Evolutionary conservation across 2,113 vertebrate genomes (phyloP).

Genomic region (Salvelinus fontinalis): DNA sequence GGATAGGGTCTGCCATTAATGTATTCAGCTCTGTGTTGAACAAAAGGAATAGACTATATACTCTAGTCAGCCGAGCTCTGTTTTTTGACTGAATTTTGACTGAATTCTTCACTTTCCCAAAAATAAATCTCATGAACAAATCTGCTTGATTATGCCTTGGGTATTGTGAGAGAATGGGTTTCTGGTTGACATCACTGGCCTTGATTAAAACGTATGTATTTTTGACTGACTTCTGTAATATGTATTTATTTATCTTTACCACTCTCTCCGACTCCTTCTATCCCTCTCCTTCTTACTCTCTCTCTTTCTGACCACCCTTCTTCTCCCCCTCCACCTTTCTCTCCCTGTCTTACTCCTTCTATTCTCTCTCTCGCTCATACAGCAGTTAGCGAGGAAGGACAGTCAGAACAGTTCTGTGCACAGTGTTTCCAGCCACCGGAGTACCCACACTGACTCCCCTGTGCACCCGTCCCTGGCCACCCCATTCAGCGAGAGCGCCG

Average conservation of each 20-base stretch:
- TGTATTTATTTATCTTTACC: not conserved
- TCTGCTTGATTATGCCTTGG: constrained; percentile 29
- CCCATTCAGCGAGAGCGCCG: constrained; percentile 71
- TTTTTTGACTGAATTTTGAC: constrained; percentile 46
- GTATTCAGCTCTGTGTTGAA: constrained; percentile 52
- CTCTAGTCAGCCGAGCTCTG: constrained; percentile 35
- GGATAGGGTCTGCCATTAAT: constrained; percentile 50
- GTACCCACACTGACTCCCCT: constrained; percentile 87
- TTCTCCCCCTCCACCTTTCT: not conserved
- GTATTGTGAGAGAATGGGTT: constrained; percentile 18
- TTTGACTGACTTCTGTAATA: not conserved
- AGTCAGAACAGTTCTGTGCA: constrained; percentile 96
- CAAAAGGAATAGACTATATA: constrained; percentile 57
- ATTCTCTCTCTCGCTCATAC: constrained; percentile 59
- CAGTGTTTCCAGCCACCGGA: constrained; percentile 94
- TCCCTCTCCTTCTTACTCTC: constrained; percentile 9
- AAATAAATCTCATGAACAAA: constrained; percentile 30
- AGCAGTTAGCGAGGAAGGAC: constrained; percentile 97
- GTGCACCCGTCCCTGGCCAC: constrained; percentile 77
- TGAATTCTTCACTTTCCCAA: not conserved
- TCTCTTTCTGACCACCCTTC: not conserved
- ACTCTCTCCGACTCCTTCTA: constrained; percentile 4
- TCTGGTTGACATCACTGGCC: not conserved
- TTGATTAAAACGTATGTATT: not conserved
- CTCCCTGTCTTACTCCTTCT: constrained; percentile 8